Conservation (phyloP, 2,113 vertebrate species). For the Tachycineta bicolor region DNA sequence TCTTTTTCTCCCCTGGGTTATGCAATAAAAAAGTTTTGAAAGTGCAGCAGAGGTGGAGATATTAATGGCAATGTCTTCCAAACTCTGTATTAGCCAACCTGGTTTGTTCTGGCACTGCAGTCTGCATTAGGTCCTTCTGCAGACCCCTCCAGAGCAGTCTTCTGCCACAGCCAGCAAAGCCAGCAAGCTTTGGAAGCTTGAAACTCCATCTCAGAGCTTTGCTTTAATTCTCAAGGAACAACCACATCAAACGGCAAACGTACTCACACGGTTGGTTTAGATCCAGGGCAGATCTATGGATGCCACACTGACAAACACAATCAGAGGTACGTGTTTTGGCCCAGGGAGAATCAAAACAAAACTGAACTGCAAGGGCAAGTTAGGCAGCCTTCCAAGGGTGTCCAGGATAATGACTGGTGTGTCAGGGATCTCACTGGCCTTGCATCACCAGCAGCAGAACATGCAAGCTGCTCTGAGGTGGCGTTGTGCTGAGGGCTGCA, state of each 20-base stretch:
- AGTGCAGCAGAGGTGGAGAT: not conserved
- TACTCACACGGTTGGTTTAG: not conserved
- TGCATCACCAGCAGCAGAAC: not conserved
- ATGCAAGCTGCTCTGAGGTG: not conserved
- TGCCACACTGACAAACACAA: not conserved
- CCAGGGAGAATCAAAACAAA: not conserved
- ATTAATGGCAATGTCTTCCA: not conserved
- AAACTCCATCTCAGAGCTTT: not conserved
- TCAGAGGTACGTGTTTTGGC: not conserved
- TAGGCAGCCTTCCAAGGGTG: not conserved
- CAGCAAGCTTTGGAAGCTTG: not conserved
- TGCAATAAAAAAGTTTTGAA: not conserved
- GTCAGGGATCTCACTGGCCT: not conserved
- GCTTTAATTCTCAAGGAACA: not conserved
- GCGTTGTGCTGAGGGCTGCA: not conserved
- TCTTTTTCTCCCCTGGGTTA: not conserved
- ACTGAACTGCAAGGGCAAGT: not conserved
- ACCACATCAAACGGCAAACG: not conserved
- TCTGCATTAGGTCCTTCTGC: not conserved
- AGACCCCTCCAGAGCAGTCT: not conserved
- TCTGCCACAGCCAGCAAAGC: not conserved
- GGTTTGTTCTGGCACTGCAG: not conserved
- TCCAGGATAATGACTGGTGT: not conserved
- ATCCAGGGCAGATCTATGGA: not conserved
- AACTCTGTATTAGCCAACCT: not conserved